phyloP scores from a whole-genome alignment of 2,113 vertebrate species.

The Probosciger aterrimus region DNA sequence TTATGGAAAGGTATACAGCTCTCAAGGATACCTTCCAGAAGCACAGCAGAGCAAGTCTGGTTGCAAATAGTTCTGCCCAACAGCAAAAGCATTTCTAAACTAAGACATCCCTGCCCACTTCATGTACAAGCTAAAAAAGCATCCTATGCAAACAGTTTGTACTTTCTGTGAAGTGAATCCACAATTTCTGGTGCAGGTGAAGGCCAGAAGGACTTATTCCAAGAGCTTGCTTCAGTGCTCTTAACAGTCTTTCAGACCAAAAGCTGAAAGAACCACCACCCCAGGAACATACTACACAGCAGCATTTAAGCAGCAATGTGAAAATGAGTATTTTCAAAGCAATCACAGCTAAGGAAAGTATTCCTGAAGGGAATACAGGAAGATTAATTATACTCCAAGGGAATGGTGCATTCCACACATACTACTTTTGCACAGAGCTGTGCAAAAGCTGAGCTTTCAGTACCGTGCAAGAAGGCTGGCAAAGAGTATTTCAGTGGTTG shows the following conservation, averaged over 20 bases:
- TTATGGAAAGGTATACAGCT: background rate
- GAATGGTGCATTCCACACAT: fast-evolving
- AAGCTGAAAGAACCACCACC: background rate
- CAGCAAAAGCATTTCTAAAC: background rate
- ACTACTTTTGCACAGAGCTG: background rate
- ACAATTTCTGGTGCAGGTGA: background rate
- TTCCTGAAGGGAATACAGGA: background rate
- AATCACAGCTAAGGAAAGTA: background rate
- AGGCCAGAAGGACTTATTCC: background rate
- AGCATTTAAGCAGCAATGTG: background rate
- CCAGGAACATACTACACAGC: background rate
- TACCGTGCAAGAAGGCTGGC: background rate
- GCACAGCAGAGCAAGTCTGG: background rate
- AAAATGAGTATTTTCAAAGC: slow-evolving; percentile 1
- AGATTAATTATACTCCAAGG: background rate
- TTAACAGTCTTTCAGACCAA: background rate
- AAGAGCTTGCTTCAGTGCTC: background rate
- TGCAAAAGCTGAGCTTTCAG: background rate
- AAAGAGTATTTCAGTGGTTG: background rate
- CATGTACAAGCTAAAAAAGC: background rate
- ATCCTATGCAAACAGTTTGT: background rate
- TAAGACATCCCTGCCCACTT: background rate
- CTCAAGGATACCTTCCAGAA: background rate
- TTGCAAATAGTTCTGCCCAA: background rate
- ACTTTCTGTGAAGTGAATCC: background rate